Evolutionary conservation across 1,140 invertebrate genomes (phyloP).

Genomic region (Drosophila lacteicornis): DNA sequence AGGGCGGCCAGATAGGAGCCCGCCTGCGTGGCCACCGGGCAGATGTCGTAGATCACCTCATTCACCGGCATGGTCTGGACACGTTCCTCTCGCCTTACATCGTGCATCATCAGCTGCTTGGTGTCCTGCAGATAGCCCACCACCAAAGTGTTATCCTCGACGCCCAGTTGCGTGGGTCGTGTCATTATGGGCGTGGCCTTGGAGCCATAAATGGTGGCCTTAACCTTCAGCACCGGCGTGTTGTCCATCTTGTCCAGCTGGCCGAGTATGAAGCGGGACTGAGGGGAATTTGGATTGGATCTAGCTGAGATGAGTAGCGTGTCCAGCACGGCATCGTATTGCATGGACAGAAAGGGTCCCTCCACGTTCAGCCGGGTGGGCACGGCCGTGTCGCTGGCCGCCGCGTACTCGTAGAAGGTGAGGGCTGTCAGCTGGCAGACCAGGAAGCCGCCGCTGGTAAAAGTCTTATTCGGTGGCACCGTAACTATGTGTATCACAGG

Average conservation of each 20-base stretch:
- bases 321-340: conserved; percentile 88
- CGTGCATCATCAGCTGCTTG: conserved; percentile 88
- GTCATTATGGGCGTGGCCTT: conserved; percentile 88
- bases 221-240: conserved; percentile 82
- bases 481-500: conserved; percentile 83
- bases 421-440: conserved; percentile 91
- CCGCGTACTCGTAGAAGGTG: conserved; percentile 88
- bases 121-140: conserved; percentile 89
- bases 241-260: conserved; percentile 86
- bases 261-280: conserved; percentile 88
- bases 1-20: conserved; percentile 87
- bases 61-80: conserved; percentile 87
- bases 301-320: conserved; percentile 88
- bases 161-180: conserved; percentile 87
- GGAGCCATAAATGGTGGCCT: conserved; percentile 88
- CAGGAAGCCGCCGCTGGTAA: conserved; percentile 88
- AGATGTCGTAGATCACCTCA: conserved; percentile 89
- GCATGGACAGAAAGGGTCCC: conserved; percentile 90
- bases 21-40: conserved; percentile 85
- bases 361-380: conserved; percentile 88
- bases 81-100: conserved; percentile 87
- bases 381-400: conserved; percentile 82
- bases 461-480: conserved; percentile 67
- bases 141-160: conserved; percentile 87
- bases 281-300: conserved; percentile 85